Evolutionary conservation across 92 coral and sea anemone genomes (phyloP).

Genomic region (Parazoanthus swiftii): DNA sequence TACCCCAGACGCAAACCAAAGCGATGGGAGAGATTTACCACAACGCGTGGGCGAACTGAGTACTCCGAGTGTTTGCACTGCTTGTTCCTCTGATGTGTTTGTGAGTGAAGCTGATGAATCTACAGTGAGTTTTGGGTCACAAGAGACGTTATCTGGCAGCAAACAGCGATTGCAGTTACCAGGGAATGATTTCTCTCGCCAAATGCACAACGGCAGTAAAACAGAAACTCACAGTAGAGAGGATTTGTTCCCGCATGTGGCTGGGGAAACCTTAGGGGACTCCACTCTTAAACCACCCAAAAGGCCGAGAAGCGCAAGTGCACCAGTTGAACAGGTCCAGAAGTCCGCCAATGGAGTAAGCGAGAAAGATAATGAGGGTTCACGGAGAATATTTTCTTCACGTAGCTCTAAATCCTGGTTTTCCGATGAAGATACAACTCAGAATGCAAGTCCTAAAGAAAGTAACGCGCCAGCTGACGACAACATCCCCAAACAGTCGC

Average conservation of each 20-base stretch:
- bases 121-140: constrained; percentile 1
- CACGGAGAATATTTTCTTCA: constrained; percentile 2
- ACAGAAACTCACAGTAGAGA: neutral
- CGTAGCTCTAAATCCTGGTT: neutral
- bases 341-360: neutral
- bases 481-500: constrained; percentile 10
- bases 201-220: neutral
- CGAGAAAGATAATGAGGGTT: neutral
- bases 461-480: neutral
- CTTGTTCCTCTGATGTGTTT: constrained; percentile 14
- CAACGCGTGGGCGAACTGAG: neutral
- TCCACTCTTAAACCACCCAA: neutral
- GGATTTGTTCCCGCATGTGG: neutral
- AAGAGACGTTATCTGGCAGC: neutral
- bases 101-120: constrained; percentile 20
- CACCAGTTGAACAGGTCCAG: neutral
- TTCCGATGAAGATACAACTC: neutral
- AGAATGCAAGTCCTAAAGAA: neutral
- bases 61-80: constrained; percentile 31
- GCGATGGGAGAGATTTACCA: neutral
- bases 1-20: neutral
- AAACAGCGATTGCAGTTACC: neutral
- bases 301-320: neutral
- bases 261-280: neutral
- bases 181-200: neutral